phyloP scores from a whole-genome alignment of 2,888 invertebrate genomes.

The Trachelus tabidus region DNA sequence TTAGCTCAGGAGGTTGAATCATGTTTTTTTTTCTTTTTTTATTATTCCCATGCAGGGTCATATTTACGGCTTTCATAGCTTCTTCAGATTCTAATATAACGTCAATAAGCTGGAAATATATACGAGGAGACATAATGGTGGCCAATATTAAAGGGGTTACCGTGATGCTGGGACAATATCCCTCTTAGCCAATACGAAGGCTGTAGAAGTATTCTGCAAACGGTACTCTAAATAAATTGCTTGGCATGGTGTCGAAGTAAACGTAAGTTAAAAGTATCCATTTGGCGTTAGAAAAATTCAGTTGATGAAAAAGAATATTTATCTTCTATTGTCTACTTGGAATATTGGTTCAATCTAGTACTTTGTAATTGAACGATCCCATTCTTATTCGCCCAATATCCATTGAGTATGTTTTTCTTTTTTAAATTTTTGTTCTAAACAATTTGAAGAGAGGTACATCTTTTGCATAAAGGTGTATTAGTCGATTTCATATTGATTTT shows the following conservation, averaged over 20 bases:
- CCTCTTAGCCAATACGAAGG: background rate
- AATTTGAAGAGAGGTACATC: background rate
- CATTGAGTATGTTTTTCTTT: background rate
- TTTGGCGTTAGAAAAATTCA: background rate
- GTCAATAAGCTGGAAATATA: slow-evolving; percentile 16
- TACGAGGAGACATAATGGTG: slow-evolving; percentile 9
- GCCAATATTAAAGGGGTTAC: slow-evolving; percentile 12
- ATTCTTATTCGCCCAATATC: background rate
- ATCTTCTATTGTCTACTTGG: background rate
- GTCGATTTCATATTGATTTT: background rate
- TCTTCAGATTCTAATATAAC: slow-evolving; percentile 21
- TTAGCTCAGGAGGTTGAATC: background rate
- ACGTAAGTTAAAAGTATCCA: background rate
- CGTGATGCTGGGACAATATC: slow-evolving; percentile 7
- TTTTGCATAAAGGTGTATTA: background rate
- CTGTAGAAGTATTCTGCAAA: background rate
- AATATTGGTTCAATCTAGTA: background rate
- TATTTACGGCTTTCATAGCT: background rate
- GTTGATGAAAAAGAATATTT: background rate
- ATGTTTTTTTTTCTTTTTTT: slow-evolving; percentile 15
- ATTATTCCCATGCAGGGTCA: background rate
- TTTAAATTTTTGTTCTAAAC: accelerated
- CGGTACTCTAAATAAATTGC: background rate
- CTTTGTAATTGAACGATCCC: background rate
- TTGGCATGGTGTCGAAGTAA: background rate